A percentile compares a stretch with the other conserved stretches of the same genome.
Evolutionary conservation across 1,140 invertebrate species (phyloP).

Genomic region (Drosophila seguyi): DNA sequence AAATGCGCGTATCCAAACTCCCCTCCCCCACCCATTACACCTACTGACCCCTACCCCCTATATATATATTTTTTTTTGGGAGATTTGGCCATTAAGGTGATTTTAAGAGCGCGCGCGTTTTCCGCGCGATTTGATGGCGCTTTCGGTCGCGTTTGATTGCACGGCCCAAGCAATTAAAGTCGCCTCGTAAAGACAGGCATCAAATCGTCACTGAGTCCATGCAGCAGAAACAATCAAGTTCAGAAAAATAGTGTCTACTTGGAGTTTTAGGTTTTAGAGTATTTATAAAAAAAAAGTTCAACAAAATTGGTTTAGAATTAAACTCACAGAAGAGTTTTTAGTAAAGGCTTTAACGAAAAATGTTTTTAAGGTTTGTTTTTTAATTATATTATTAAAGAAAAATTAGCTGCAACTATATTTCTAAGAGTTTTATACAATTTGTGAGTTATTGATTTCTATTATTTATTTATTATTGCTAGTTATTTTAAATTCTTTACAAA

Average conservation of each 20-base stretch:
- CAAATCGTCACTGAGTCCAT: constrained; percentile 29
- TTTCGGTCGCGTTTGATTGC: constrained; percentile 75
- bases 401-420: too few species aligned
- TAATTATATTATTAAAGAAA: too few species aligned
- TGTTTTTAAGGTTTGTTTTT: too few species aligned
- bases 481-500: too few species aligned
- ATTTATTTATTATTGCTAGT: too few species aligned
- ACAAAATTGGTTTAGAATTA: background rate
- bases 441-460: too few species aligned
- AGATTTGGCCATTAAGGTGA: constrained; percentile 56
- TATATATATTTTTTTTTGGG: background rate
- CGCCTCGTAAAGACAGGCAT: constrained; percentile 53
- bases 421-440: too few species aligned
- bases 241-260: background rate
- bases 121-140: constrained; percentile 76
- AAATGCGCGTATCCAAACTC: background rate
- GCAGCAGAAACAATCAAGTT: background rate
- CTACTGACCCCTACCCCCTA: too few species aligned
- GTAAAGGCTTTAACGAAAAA: too few species aligned
- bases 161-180: constrained; percentile 70
- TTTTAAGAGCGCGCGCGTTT: constrained; percentile 60
- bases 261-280: too few species aligned
- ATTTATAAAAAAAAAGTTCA: background rate
- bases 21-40: background rate
- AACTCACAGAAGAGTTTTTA: background rate